Evolutionary conservation across 2,113 vertebrate species (phyloP).

Genomic region (Cettia cetti): DNA sequence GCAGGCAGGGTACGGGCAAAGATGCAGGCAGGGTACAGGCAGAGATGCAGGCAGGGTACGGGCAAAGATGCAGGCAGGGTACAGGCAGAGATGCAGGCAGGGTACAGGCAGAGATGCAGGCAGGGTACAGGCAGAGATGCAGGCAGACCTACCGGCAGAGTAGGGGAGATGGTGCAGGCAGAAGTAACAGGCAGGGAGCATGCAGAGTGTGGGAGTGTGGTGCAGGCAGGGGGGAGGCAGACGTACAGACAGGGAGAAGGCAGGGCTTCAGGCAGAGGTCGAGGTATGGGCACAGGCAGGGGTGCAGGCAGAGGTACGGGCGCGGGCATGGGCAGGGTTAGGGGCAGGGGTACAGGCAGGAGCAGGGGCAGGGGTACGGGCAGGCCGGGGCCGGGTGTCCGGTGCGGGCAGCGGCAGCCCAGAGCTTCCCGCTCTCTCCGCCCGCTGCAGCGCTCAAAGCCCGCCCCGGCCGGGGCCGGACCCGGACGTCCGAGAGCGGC

Average conservation of each 20-base stretch:
- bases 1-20: background rate
- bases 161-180: background rate
- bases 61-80: background rate
- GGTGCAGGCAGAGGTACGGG: no score
- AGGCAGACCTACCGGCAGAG: background rate
- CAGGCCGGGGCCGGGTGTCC: background rate
- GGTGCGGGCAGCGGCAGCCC: background rate
- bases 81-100: background rate
- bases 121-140: no score
- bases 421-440: background rate
- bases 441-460: background rate
- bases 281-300: no score
- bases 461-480: background rate
- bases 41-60: background rate
- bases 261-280: no score
- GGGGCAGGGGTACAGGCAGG: background rate
- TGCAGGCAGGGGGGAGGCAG: no score
- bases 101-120: no score
- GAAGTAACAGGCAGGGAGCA: background rate
- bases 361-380: background rate
- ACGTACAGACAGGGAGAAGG: no score
- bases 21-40: background rate
- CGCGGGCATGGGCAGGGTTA: background rate
- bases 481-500: background rate
- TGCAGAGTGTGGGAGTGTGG: no score